Conservation (phyloP, 2,113 vertebrate species). For the Meleagris gallopavo region DNA sequence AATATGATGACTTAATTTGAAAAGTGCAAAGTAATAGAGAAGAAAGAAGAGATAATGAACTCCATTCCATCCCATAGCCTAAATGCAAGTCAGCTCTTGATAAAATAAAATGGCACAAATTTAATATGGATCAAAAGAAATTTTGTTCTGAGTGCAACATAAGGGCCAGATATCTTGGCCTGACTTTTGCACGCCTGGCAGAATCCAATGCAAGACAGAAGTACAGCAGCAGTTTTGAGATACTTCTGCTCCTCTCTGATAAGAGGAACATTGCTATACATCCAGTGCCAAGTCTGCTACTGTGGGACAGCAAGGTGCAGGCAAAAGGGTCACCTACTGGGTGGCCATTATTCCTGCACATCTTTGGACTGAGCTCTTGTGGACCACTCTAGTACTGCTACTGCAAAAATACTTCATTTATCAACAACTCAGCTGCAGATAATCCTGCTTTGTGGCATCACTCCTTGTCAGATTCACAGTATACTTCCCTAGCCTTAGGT, state of each 20-base stretch:
- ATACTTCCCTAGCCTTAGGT: neutral
- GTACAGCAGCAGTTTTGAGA: neutral
- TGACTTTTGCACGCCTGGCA: neutral
- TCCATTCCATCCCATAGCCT: neutral
- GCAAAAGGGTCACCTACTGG: neutral
- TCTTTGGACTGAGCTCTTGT: neutral
- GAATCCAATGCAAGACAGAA: neutral
- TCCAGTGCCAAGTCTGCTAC: neutral
- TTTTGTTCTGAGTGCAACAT: neutral
- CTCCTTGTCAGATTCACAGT: neutral
- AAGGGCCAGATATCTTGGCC: neutral
- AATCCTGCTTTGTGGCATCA: neutral
- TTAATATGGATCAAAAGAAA: slow-evolving; percentile 49
- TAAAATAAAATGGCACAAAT: slow-evolving; percentile 61
- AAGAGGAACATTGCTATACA: neutral
- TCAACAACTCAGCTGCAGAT: neutral
- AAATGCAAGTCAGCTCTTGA: slow-evolving; percentile 50
- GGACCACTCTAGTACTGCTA: neutral
- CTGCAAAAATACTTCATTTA: neutral
- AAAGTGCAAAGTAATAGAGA: slow-evolving; percentile 60
- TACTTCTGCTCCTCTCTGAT: neutral
- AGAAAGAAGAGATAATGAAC: slow-evolving; percentile 40
- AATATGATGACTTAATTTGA: slow-evolving; percentile 28
- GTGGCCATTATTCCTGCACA: neutral
- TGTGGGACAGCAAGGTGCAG: neutral